phyloP scores from a whole-genome alignment of 2,797 vertebrate species.

The Phrynocephalus guinanensis region DNA sequence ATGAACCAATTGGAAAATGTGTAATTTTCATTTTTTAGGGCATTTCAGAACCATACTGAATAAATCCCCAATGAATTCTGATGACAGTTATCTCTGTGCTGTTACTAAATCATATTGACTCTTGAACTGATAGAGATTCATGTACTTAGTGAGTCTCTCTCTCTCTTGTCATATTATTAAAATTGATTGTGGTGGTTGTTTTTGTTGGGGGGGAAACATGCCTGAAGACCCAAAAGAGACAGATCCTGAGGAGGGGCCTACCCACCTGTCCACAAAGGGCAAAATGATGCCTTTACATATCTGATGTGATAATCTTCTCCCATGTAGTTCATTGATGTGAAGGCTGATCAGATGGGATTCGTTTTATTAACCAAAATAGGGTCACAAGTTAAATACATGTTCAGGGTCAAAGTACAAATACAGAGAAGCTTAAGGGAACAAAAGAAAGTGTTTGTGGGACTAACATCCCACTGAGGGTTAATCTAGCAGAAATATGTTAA shows the following conservation, averaged over 20 bases:
- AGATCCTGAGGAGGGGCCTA: no score
- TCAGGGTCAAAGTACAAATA: slow-evolving; percentile 83
- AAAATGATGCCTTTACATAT: slow-evolving; percentile 39
- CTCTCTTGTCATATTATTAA: slow-evolving; percentile 12
- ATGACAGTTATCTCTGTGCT: slow-evolving; percentile 40
- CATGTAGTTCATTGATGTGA: slow-evolving; percentile 69
- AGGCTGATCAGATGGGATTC: slow-evolving; percentile 78
- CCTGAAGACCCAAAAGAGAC: slow-evolving; percentile 19
- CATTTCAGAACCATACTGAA: slow-evolving; percentile 33
- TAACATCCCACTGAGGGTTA: slow-evolving; percentile 71
- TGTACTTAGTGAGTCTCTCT: not conserved
- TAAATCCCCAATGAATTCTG: slow-evolving; percentile 47
- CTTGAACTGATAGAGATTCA: slow-evolving; percentile 52
- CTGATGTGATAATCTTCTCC: slow-evolving; percentile 73
- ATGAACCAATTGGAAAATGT: slow-evolving; percentile 55
- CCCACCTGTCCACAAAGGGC: slow-evolving; percentile 35
- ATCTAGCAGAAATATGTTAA: slow-evolving; percentile 71
- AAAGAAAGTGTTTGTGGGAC: slow-evolving; percentile 76
- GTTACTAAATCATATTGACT: slow-evolving; percentile 56
- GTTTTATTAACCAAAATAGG: slow-evolving; percentile 80
- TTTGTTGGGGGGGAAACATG: slow-evolving; percentile 35
- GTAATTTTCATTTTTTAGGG: slow-evolving; percentile 60
- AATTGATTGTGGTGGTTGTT: slow-evolving; percentile 37
- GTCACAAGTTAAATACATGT: slow-evolving; percentile 86
- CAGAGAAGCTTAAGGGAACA: slow-evolving; percentile 81